A percentile compares a stretch with the other conserved stretches of the same genome.
phyloP scores from a whole-genome alignment of 2,113 vertebrate species.

The Syrmaticus mikado region DNA sequence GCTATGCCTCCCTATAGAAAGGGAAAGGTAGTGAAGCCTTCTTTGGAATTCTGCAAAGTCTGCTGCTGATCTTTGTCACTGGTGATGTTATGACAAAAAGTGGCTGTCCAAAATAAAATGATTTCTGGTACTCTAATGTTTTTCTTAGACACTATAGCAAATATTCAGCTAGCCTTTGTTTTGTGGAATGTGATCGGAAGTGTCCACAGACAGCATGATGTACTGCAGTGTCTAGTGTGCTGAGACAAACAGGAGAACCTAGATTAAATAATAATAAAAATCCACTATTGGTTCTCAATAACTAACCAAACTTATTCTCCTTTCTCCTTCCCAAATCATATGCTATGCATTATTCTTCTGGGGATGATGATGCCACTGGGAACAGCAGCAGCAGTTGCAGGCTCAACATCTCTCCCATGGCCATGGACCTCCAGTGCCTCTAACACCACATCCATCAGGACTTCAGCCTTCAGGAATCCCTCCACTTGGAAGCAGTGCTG shows the following conservation, averaged over 20 bases:
- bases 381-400: slow-evolving; percentile 87
- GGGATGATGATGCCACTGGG: slow-evolving; percentile 17
- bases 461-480: slow-evolving; percentile 90
- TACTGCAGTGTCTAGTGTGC: not conserved
- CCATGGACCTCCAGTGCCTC: slow-evolving; percentile 92
- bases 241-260: not conserved
- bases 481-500: slow-evolving; percentile 90
- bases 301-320: slow-evolving; percentile 46
- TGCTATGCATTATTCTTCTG: not conserved
- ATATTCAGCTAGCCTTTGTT: not conserved
- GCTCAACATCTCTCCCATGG: slow-evolving; percentile 93
- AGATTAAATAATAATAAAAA: not conserved
- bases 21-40: not conserved
- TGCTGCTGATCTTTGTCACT: not conserved
- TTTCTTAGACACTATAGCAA: not conserved
- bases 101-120: not conserved
- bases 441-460: slow-evolving; percentile 93
- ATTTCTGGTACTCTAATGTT: not conserved
- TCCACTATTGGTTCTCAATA: not conserved
- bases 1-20: not conserved
- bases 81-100: not conserved
- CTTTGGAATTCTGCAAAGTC: not conserved
- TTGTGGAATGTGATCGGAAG: not conserved
- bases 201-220: not conserved
- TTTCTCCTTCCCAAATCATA: slow-evolving; percentile 22